These are phyloP conservation scores for Lamellibrachia satsuma DNA, from an alignment of 2,888 invertebrate genomes.

Conservation along the genomic window DNA sequence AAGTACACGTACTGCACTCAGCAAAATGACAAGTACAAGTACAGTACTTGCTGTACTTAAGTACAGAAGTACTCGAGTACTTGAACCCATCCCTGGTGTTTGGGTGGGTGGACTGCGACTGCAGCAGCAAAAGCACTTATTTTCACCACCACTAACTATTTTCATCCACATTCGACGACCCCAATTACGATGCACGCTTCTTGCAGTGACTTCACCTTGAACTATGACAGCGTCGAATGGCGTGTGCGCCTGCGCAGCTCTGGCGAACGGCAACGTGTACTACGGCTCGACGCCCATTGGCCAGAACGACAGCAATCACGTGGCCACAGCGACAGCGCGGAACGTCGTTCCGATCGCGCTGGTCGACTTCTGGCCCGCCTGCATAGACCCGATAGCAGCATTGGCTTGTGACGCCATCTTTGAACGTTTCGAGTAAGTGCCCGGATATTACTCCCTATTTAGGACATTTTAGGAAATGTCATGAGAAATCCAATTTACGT, in stretches of 20 bases:
- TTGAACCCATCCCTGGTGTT: too few species aligned
- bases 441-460: not conserved
- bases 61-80: too few species aligned
- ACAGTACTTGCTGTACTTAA: too few species aligned
- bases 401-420: not conserved
- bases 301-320: not conserved
- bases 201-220: not conserved
- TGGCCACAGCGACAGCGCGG: not conserved
- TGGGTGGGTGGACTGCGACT: too few species aligned
- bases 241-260: not conserved
- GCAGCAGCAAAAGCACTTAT: not conserved
- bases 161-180: not conserved
- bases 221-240: not conserved
- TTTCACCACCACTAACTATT: not conserved
- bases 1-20: too few species aligned
- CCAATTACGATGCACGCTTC: not conserved
- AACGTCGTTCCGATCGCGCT: not conserved
- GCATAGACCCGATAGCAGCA: not conserved
- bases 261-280: not conserved
- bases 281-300: not conserved
- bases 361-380: conserved; percentile 3
- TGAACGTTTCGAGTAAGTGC: conserved; percentile 5
- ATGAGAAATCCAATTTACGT: not conserved
- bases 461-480: not conserved
- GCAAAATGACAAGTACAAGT: too few species aligned